Base-by-base conservation (phyloP, 2,888 invertebrate species). In the Zygothrica quintamaculata region DNA sequence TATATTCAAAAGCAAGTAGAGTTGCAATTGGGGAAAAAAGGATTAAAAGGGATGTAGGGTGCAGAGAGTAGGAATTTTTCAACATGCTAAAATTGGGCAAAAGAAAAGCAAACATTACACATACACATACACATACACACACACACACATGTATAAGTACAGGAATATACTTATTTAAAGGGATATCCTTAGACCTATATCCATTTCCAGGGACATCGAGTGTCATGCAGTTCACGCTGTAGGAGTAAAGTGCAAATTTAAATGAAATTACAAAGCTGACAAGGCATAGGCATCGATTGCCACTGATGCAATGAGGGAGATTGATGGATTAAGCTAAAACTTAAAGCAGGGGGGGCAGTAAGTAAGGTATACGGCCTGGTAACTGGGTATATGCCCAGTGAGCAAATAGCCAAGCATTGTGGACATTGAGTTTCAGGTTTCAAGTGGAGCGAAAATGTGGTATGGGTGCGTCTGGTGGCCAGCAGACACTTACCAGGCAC, bases 251-350 rank as follows among this genome's bases (percentile, higher is more conserved):
- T 69, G 65, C 82, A 81, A 74, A 80, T 78, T 78, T 76, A 71
- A 78, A 69, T 37, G 61, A 78, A 78, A 84, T 84, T 80, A 77
- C 66, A 77, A 42, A 75, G 69, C 74, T 77, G 64, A 82, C 52
- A 9, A 29, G 29, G n/a, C 29, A 29, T 7, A 3, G 29, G n/a
- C 1, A 29, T 7, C 7, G 29, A 29, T 5, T 29, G 5, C 1
- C 9, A 29, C 29, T 13, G 37, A 31, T 15, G 18, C 12, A 18
- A 15, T 2, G 7, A n/a, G 29, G 7, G 15, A n/a, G n/a, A n/a
- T n/a, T n/a, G n/a, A n/a, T n/a, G n/a, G n/a, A n/a, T n/a, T n/a
- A n/a, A n/a, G n/a, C n/a, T n/a, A n/a, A n/a, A n/a, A n/a, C n/a
- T n/a, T n/a, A n/a, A n/a, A n/a, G n/a, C n/a, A 11, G 8, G 2